Conservation (phyloP, 2,113 vertebrate species). For the Anarrhichthys ocellatus region DNA sequence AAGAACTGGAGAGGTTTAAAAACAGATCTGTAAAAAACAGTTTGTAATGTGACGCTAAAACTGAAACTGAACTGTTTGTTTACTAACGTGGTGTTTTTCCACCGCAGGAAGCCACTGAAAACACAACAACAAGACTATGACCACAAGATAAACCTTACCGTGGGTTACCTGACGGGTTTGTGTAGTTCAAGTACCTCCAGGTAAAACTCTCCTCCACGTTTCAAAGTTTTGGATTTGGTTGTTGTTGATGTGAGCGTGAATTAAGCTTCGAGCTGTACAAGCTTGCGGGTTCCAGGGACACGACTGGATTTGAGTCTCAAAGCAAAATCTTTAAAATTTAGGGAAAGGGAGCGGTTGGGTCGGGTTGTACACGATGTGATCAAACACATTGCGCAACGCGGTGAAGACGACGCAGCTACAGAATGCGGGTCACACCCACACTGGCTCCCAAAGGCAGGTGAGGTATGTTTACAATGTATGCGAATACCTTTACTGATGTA, state of each 20-base stretch:
- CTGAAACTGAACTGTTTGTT: not conserved
- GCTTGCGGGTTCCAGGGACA: not conserved
- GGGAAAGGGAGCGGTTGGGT: not conserved
- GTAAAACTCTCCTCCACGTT: not conserved
- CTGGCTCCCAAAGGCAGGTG: not conserved
- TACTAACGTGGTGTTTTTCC: not conserved
- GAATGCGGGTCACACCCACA: conserved; percentile 24
- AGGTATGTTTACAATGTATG: not conserved
- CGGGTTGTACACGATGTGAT: not conserved
- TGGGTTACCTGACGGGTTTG: conserved; percentile 17
- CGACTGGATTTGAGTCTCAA: not conserved
- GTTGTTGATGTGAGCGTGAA: not conserved
- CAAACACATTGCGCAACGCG: not conserved
- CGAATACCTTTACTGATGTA: not conserved
- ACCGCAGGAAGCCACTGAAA: not conserved
- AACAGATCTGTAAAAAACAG: not conserved
- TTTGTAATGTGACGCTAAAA: not conserved
- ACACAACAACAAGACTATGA: not conserved
- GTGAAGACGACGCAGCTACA: not conserved
- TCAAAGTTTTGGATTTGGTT: not conserved
- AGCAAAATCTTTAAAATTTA: not conserved
- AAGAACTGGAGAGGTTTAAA: not conserved
- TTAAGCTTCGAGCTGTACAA: not conserved
- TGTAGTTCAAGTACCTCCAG: not conserved
- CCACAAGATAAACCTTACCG: too few species aligned